Base-by-base conservation (phyloP, 2,888 invertebrate species). In the Eupithecia pulchellata region DNA sequence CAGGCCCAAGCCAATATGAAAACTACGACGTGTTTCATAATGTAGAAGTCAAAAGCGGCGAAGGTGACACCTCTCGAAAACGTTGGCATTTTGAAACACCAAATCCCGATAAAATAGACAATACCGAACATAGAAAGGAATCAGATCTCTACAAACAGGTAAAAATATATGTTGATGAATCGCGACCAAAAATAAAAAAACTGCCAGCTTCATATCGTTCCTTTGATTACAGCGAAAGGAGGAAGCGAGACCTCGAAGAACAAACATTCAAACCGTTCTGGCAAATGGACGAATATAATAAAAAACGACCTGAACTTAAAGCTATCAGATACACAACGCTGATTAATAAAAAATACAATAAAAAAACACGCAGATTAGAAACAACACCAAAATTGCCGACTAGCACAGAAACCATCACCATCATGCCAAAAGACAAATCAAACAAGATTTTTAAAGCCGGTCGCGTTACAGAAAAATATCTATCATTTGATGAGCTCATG, bases 401-500 rank as follows among this genome's bases (percentile, higher is more conserved):
- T n/a, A 81, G 72, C 60, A 89, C 89, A 27, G 93, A 93, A 82
- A 77, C 87, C 6, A 92, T 93, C 75, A 92, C 92, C 61, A 81
- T 92, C 64, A 80, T 76, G 75, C 76, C 77, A 34, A 78, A 80
- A 73, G 80, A 86, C 60, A 52, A 72, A 77, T 72, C 74, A 36
- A 68, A 34, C 57, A 52, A 52, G 25, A 61, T 62, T 13, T 75
- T 77, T 39, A 73, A 75, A 27, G 77, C 79, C 29, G 79, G 79
- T 47, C 78, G 78, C 58, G 62, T 84, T 4, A 91, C 91, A 32
- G 93, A 93, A 81, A 93, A 90, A 79, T 92, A 89, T 81, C 85
- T 94, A 71, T 94, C 93, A 6, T 94, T 94, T 82, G 91, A 93
- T 73, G 93, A 94, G 78, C 79, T 94, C 75, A 88, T 94, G 89